Evolutionary conservation across 37 sponge, comb jelly and placozoan species (phyloP).

Genomic region (Haliclona indistincta): DNA sequence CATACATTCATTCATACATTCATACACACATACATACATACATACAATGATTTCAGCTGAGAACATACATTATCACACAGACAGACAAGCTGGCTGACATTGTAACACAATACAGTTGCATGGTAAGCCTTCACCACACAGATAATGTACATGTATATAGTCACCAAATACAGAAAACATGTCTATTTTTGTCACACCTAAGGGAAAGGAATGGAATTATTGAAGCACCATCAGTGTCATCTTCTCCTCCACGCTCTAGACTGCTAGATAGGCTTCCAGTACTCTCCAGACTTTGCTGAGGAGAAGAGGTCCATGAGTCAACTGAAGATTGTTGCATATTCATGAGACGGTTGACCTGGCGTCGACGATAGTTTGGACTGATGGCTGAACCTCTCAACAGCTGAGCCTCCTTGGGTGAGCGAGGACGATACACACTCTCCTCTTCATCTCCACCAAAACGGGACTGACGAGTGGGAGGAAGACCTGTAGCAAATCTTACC

Average conservation of each 20-base stretch:
- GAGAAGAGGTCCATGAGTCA: too few species aligned
- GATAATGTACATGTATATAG: too few species aligned
- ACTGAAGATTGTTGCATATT: too few species aligned
- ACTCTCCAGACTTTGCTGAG: too few species aligned
- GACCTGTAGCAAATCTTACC: conserved; percentile 53
- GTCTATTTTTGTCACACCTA: too few species aligned
- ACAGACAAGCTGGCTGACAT: not conserved
- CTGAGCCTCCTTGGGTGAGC: not conserved
- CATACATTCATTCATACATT: not conserved
- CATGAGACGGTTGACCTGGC: conserved; percentile 14
- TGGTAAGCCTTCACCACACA: too few species aligned
- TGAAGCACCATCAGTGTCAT: too few species aligned
- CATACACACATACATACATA: conserved; percentile 1
- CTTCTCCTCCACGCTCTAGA: too few species aligned
- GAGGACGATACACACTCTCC: not conserved
- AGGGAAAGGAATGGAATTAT: too few species aligned
- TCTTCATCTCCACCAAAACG: conserved; percentile 54
- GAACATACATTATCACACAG: not conserved
- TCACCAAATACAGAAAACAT: too few species aligned
- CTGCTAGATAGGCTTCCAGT: too few species aligned
- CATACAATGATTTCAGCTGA: not conserved
- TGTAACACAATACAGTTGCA: too few species aligned
- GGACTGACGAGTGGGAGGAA: conserved; percentile 53
- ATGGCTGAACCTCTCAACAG: not conserved
- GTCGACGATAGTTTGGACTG: conserved; percentile 3